Evolutionary conservation across 2,797 vertebrate species (phyloP).

Genomic region (Emys orbicularis): DNA sequence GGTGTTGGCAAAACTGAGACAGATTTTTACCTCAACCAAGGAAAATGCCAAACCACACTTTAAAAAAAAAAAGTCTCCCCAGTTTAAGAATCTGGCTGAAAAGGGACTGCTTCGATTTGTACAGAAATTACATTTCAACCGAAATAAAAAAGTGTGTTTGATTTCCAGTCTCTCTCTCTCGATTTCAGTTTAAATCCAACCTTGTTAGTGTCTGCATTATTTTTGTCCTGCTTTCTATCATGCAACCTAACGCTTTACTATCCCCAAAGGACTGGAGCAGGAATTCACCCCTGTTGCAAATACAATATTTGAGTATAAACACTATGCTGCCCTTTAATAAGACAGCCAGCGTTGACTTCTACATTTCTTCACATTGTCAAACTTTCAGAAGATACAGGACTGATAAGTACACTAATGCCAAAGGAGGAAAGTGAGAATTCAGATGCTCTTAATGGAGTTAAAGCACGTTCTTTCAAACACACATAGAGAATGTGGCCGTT

Average conservation of each 20-base stretch:
- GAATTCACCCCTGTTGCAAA: conserved; percentile 29
- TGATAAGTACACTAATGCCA: conserved; percentile 34
- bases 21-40: not conserved
- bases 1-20: not conserved
- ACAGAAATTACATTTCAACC: not conserved
- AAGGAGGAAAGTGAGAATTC: conserved; percentile 58
- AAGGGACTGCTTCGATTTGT: not conserved
- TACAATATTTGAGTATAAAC: conserved; percentile 30
- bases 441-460: conserved; percentile 64
- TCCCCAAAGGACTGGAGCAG: not conserved
- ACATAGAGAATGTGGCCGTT: conserved; percentile 66
- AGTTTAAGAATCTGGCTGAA: not conserved
- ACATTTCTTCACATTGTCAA: conserved; percentile 49
- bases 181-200: not conserved
- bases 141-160: not conserved
- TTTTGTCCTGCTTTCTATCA: conserved; percentile 3
- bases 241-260: conserved; percentile 4
- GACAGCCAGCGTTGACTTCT: conserved; percentile 29
- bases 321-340: not conserved
- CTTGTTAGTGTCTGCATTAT: not conserved
- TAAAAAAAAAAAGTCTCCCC: not conserved
- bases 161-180: not conserved
- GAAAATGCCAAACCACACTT: not conserved
- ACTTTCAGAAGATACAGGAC: conserved; percentile 43
- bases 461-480: conserved; percentile 26